A percentile compares a stretch with the other conserved stretches of the same genome.
Evolutionary conservation across 2,888 invertebrate genomes (phyloP).

Genomic region (Isoperla grammatica): DNA sequence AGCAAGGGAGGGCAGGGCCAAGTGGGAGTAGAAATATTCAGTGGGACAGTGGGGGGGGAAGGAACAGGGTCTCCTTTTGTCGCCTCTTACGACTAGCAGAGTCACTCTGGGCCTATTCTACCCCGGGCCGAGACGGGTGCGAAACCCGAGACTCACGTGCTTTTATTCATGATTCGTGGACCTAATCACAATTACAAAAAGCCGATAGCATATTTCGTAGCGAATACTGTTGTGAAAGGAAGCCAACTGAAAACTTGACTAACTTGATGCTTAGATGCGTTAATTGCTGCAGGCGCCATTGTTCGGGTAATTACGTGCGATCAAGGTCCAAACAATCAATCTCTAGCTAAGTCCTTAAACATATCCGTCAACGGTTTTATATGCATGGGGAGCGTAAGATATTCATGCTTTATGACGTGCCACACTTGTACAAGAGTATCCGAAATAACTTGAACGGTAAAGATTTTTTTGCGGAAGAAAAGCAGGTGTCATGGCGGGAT

Average conservation of each 20-base stretch:
- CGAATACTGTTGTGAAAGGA: slow-evolving; percentile 2
- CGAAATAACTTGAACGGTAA: not conserved
- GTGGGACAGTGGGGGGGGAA: too few species aligned
- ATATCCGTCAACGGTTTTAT: not conserved
- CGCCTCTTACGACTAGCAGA: too few species aligned
- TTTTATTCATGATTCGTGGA: slow-evolving; percentile 14
- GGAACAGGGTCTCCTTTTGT: too few species aligned
- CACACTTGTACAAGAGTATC: slow-evolving; percentile 6
- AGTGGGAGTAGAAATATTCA: too few species aligned
- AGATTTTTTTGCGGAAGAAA: not conserved
- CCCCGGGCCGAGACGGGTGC: too few species aligned
- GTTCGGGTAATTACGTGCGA: slow-evolving; percentile 19
- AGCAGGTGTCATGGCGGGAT: not conserved
- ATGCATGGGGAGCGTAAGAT: not conserved
- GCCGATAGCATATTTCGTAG: slow-evolving; percentile 7
- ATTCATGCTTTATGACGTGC: slow-evolving; percentile 6
- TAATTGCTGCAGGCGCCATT: not conserved
- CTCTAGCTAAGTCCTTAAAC: not conserved
- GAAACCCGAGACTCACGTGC: not conserved
- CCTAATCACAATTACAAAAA: slow-evolving; percentile 2
- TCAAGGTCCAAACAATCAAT: slow-evolving; percentile 14
- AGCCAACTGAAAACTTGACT: not conserved
- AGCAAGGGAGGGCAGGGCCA: too few species aligned
- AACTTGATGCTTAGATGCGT: not conserved
- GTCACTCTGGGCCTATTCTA: too few species aligned